phyloP scores from a whole-genome alignment of 2,888 invertebrate species.

The Idaea biselata region DNA sequence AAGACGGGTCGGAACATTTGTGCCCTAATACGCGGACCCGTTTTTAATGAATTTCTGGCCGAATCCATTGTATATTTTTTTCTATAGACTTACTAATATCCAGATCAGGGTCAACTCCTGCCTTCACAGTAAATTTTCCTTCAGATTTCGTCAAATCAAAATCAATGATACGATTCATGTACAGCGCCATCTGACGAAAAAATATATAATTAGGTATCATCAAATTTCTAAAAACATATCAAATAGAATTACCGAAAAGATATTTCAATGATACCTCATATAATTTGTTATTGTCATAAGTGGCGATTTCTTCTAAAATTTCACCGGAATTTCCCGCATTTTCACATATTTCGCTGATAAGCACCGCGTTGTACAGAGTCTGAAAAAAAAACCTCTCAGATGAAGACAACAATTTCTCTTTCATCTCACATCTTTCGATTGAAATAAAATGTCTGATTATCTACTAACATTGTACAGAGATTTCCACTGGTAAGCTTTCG shows the following conservation, averaged over 20 bases:
- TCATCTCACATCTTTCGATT: background rate
- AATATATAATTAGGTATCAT: background rate
- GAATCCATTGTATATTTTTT: background rate
- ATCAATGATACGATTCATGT: constrained; percentile 87
- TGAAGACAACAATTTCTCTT: background rate
- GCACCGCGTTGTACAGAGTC: constrained; percentile 85
- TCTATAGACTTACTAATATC: constrained; percentile 82
- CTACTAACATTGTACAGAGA: constrained; percentile 83
- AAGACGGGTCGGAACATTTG: too few relatives aligned
- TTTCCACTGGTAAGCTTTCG: constrained; percentile 85
- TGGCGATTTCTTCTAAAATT: constrained; percentile 75
- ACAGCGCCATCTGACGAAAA: constrained; percentile 78
- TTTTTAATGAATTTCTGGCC: too few relatives aligned
- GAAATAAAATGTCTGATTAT: background rate
- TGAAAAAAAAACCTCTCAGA: constrained; percentile 44
- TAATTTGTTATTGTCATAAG: constrained; percentile 74
- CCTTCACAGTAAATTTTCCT: constrained; percentile 86
- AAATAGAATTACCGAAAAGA: background rate
- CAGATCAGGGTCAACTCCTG: constrained; percentile 86
- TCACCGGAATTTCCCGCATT: constrained; percentile 66
- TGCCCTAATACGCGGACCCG: too few relatives aligned
- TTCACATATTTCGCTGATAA: constrained; percentile 84
- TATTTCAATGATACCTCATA: constrained; percentile 53
- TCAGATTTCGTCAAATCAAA: constrained; percentile 82
- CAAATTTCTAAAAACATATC: background rate